Evolutionary conservation across 2,888 invertebrate species (phyloP).

Genomic region (Callyntrura guangdongensis): DNA sequence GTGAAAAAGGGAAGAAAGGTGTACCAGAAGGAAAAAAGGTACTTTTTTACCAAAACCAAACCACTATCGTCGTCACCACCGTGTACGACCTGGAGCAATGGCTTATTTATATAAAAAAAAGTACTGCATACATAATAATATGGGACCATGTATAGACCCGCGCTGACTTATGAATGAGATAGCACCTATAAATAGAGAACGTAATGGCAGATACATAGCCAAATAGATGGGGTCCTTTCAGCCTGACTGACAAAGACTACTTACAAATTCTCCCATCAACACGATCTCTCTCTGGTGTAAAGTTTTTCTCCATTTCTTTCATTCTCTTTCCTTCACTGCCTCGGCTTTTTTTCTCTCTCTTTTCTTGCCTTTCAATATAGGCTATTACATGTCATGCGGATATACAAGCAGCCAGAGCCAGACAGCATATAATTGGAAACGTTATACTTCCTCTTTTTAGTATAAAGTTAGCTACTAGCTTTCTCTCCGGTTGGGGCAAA

Average conservation of each 20-base stretch:
- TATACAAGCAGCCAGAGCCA: neutral
- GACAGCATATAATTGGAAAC: slow-evolving; percentile 10
- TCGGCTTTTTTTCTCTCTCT: slow-evolving; percentile 9
- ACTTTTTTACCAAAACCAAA: slow-evolving; percentile 42
- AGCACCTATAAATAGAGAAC: neutral
- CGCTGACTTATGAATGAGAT: neutral
- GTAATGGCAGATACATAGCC: neutral
- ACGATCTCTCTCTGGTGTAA: slow-evolving; percentile 69
- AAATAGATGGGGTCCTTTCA: slow-evolving; percentile 34
- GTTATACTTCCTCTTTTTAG: slow-evolving; percentile 6
- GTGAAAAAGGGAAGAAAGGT: neutral
- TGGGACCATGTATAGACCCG: neutral
- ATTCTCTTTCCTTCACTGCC: slow-evolving; percentile 29
- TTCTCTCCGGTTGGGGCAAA: slow-evolving; percentile 40
- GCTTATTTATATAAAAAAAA: slow-evolving; percentile 6
- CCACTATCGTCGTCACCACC: neutral
- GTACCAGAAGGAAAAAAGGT: slow-evolving; percentile 8
- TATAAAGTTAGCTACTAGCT: neutral
- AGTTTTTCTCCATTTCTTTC: slow-evolving; percentile 50
- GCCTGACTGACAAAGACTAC: slow-evolving; percentile 59
- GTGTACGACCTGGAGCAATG: neutral
- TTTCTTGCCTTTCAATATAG: neutral
- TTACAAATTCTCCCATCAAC: slow-evolving; percentile 71
- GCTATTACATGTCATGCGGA: neutral
- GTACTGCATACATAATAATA: slow-evolving; percentile 10